Conservation (phyloP, 2,888 invertebrate genomes). For the Homarus gammarus region DNA sequence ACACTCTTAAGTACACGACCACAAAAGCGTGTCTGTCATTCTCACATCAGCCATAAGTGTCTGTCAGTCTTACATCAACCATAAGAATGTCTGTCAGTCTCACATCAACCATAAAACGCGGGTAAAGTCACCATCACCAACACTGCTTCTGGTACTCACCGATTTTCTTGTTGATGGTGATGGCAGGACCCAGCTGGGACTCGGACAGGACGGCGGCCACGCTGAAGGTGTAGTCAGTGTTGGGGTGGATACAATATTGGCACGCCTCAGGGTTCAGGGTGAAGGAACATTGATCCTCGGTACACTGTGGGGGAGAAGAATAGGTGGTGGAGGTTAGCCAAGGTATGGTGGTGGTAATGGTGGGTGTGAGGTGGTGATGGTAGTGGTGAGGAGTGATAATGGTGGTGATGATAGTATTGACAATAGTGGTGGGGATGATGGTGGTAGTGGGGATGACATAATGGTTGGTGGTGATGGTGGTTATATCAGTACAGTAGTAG, state of each 20-base stretch:
- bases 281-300: conserved; percentile 62
- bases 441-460: neutral
- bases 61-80: too few relatives aligned
- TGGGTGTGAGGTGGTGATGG: neutral
- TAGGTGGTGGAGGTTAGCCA: neutral
- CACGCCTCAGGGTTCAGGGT: conserved; percentile 75
- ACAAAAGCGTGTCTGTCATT: too few relatives aligned
- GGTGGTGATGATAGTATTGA: too few relatives aligned
- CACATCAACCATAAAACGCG: too few relatives aligned
- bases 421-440: too few relatives aligned
- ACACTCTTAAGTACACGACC: too few relatives aligned
- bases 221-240: conserved; percentile 76
- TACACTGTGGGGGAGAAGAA: conserved; percentile 58
- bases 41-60: too few relatives aligned
- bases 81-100: too few relatives aligned
- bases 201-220: conserved; percentile 76
- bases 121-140: too few relatives aligned
- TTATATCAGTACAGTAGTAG: too few relatives aligned
- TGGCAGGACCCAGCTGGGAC: conserved; percentile 76
- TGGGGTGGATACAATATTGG: conserved; percentile 76
- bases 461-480: too few relatives aligned
- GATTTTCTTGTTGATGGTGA: conserved; percentile 76
- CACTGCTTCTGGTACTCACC: conserved; percentile 63
- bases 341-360: neutral
- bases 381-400: too few relatives aligned